Evolutionary conservation across 2,113 vertebrate species (phyloP), one percentile per base, ranked within the genome.

Genomic region (Clarias batrachus): DNA sequence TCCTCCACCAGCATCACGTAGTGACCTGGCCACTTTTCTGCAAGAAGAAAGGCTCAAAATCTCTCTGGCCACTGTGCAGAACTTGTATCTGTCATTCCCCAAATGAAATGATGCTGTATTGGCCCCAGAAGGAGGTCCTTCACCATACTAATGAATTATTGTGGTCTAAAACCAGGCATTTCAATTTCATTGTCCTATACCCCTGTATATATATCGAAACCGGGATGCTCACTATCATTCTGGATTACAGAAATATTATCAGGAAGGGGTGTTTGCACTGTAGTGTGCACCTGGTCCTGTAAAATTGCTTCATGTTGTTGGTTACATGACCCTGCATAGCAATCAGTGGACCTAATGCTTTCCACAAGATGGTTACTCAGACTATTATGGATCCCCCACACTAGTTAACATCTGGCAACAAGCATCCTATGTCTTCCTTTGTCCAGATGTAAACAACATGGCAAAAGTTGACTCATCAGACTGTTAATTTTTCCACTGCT

Each of bases 391-490:
- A 76, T 52, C 48, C 48, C 37, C 23, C 41, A n/a, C 41, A 76
- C 52, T 76, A 76, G 17, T 73, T 73, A 73, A 73, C 70, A 73
- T 33, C 73, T 76, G 73, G 23, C 21, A 76, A n/a, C 41, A 76
- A 23, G 11, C 41, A 73, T 73, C 41, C 23, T 13, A 54, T 76
- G 73, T 48, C 73, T 52, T 48, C 41, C 23, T 52, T 23, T 76
- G 41, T 76, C 23, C 73, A 52, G 73, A 76, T 76, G 41, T 76
- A 54, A 48, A 48, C 25, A 76, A 54, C n/a, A n/a, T n/a, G 41
- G 73, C 23, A 7, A 76, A 52, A 25, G 48, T 13, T 52, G 73
- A 76, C 73, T 76, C 48, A 54, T 54, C 41, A 54, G 73, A 52
- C 12, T n/a, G 23, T 14, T 52, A 52, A 76, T 52, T 76, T 76